These are phyloP conservation scores for Lordiphosa fenestrarum DNA, from an alignment of 2,888 invertebrate genomes.

Conservation along the genomic window DNA sequence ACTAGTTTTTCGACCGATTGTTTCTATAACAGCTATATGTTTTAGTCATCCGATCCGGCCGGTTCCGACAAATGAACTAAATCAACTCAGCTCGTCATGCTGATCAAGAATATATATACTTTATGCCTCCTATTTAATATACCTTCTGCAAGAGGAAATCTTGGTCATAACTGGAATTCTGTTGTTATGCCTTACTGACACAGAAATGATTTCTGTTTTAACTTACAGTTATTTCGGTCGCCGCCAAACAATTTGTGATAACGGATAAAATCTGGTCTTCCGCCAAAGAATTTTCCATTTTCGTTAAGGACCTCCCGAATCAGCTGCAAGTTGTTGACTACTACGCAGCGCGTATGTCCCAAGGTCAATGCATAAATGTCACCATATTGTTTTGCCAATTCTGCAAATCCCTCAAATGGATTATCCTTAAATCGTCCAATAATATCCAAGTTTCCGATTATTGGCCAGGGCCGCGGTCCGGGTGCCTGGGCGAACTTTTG, in stretches of 20 bases:
- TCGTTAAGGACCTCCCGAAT: conserved; percentile 89
- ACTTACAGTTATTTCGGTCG: conserved; percentile 83
- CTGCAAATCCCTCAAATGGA: conserved; percentile 88
- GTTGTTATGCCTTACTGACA: too few species aligned
- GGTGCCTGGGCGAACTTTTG: conserved; percentile 80
- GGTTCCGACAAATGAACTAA: too few species aligned
- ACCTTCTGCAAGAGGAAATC: too few species aligned
- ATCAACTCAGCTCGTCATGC: too few species aligned
- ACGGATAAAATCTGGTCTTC: conserved; percentile 90
- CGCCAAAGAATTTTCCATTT: conserved; percentile 90
- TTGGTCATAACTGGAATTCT: too few species aligned
- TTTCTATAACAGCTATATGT: too few species aligned
- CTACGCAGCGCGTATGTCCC: conserved; percentile 86
- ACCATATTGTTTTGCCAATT: conserved; percentile 86
- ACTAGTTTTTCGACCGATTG: too few species aligned
- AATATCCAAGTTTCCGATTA: conserved; percentile 87
- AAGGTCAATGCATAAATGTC: conserved; percentile 87
- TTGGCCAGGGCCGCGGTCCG: conserved; percentile 85
- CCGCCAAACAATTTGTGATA: conserved; percentile 92
- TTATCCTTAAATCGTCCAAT: conserved; percentile 83
- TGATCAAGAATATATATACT: too few species aligned
- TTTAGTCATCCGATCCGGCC: too few species aligned
- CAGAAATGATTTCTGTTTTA: too few species aligned
- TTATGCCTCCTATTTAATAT: too few species aligned
- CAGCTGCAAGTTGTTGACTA: conserved; percentile 87